Conservation (phyloP, 2,797 vertebrate species). For the Ptychadena robeensis region DNA sequence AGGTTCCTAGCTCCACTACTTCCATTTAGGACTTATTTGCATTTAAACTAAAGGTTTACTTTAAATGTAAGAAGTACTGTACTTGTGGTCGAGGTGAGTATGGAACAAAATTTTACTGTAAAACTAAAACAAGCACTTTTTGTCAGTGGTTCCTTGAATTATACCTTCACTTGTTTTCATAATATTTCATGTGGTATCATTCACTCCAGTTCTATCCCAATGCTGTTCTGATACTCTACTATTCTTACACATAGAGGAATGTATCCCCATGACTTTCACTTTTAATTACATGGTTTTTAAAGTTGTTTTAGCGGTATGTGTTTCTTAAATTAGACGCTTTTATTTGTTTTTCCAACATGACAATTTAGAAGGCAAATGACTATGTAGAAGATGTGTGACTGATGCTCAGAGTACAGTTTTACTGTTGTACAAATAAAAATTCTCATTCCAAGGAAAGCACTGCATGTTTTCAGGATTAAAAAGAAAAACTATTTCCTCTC, state of each 20-base stretch:
- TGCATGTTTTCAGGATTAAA: conserved; percentile 60
- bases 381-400: conserved; percentile 67
- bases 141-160: conserved; percentile 20
- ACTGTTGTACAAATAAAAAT: conserved; percentile 69
- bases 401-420: conserved; percentile 70
- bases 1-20: too few species aligned
- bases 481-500: conserved; percentile 69
- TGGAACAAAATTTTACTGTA: background rate
- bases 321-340: conserved; percentile 57
- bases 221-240: conserved; percentile 17
- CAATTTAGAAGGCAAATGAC: conserved; percentile 66
- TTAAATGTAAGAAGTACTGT: too few species aligned
- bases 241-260: conserved; percentile 9
- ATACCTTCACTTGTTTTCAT: conserved; percentile 21
- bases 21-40: too few species aligned
- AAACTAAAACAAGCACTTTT: conserved; percentile 20
- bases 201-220: conserved; percentile 6
- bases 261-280: conserved; percentile 32
- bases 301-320: conserved; percentile 63
- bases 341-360: conserved; percentile 64
- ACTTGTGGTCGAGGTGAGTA: too few species aligned
- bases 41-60: too few species aligned
- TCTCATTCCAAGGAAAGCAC: conserved; percentile 57
- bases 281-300: conserved; percentile 51
- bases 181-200: conserved; percentile 1